Evolutionary conservation across 92 coral and sea anemone genomes (phyloP), one percentile per base, ranked within the genome.

Genomic region (Montipora capitata): DNA sequence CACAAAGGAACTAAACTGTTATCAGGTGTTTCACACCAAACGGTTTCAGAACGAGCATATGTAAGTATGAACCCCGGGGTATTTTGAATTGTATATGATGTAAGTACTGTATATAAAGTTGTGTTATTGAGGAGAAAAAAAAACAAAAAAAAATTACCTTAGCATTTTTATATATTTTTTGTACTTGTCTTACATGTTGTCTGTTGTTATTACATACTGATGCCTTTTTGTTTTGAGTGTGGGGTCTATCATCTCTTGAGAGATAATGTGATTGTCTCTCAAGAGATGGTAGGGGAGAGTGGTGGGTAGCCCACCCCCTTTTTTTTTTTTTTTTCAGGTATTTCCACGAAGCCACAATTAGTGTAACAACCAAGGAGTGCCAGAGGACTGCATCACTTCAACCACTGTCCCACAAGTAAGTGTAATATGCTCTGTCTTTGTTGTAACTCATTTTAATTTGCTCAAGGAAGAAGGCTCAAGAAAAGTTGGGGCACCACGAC

Each of bases 361-460:
- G 72, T 66, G 72, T 66, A 18, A 66, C 72, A 66, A 66, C 72
- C 72, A 66, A 66, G 72, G 72, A 66, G 72, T 66, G 72, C 72
- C 0, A 66, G 72, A 66, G 72, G 72, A 66, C 72, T 66, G 72
- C 72, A 66, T 66, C 43, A 66, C 72, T 66, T 4, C 72, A 66
- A 66, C 72, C 43, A 66, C 3, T 56, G 62, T 9, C n/a, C 62
- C 9, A 56, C 14, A 1, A 56, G 72, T 66, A 66, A 66, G 72
- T 66, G 72, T 66, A 16, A 66, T 66, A 66, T 66, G 72, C 4
- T 0, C 45, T 66, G 72, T 66, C 40, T 66, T 66, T 45, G 72
- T 66, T 66, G 72, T 66, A 66, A 66, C 72, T 66, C 72, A 66
- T 66, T 66, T 39, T 3, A 66, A 66, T 66, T 66, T 20, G 72